phyloP scores from a whole-genome alignment of 2,797 vertebrate species.

The Anguilla anguilla region DNA sequence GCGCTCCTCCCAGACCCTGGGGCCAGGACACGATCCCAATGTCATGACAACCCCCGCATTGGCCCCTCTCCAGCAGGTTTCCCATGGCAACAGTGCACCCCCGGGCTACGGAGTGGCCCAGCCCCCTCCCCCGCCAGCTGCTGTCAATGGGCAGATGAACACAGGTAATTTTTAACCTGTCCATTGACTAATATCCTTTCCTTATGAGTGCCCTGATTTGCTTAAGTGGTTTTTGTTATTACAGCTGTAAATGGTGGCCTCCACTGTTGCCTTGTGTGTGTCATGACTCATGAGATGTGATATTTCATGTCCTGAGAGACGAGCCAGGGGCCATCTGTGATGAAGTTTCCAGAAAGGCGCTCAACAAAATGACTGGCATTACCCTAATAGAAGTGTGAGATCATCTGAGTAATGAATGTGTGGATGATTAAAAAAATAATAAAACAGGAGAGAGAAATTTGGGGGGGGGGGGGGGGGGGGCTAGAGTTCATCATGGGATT shows the following conservation, averaged over 20 bases:
- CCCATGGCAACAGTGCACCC: slow-evolving; percentile 62
- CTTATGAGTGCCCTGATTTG: neutral
- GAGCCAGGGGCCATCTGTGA: neutral
- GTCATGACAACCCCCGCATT: slow-evolving; percentile 59
- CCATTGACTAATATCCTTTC: neutral
- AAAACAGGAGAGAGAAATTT: neutral
- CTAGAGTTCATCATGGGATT: neutral
- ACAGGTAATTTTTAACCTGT: slow-evolving; percentile 68
- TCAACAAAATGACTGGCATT: neutral
- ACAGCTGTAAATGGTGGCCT: neutral
- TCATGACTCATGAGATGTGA: neutral
- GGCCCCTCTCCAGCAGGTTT: slow-evolving; percentile 67
- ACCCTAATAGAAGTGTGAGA: neutral
- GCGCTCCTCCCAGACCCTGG: slow-evolving; percentile 74
- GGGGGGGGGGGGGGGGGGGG: neutral
- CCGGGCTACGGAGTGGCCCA: slow-evolving; percentile 59
- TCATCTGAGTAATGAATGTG: neutral
- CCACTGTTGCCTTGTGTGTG: neutral
- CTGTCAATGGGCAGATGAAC: slow-evolving; percentile 74
- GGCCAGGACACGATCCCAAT: slow-evolving; percentile 62
- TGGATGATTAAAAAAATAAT: neutral
- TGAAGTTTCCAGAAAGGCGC: neutral
- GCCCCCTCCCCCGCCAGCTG: slow-evolving; percentile 58
- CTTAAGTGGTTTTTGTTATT: neutral
- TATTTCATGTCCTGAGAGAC: neutral